A percentile compares a stretch with the other conserved stretches of the same genome.
Conservation (phyloP, 2,113 vertebrate genomes). For the Atlantisia rogersi region DNA sequence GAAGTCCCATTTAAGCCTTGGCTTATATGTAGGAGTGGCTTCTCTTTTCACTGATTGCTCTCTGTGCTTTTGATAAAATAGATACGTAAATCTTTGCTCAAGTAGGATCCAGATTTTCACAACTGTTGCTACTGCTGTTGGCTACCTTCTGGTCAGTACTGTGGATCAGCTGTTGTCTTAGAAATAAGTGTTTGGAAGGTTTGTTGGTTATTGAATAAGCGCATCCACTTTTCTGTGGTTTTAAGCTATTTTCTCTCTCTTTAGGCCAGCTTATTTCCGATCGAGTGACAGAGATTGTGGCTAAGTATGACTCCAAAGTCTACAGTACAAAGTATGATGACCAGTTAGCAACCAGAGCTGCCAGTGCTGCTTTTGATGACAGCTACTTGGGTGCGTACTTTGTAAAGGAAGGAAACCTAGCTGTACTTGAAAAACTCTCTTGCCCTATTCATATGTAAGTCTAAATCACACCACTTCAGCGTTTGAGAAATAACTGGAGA, state of each 20-base stretch:
- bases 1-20: not conserved
- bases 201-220: not conserved
- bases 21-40: not conserved
- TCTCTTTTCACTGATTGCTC: not conserved
- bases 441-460: not conserved
- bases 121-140: not conserved
- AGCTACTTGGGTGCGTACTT: slow-evolving; percentile 90
- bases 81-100: not conserved
- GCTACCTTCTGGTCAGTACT: fast-evolving
- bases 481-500: not conserved
- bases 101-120: not conserved
- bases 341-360: slow-evolving; percentile 86
- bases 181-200: not conserved
- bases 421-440: not conserved
- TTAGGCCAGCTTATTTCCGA: slow-evolving; percentile 94
- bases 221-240: not conserved
- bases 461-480: not conserved
- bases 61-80: not conserved
- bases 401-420: not conserved
- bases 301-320: slow-evolving; percentile 68
- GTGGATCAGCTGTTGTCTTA: not conserved
- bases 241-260: not conserved
- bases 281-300: slow-evolving; percentile 87
- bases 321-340: slow-evolving; percentile 80
- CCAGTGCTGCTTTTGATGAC: slow-evolving; percentile 90